Base-by-base conservation (phyloP, 2,797 vertebrate species). In the Takifugu ocellatus region DNA sequence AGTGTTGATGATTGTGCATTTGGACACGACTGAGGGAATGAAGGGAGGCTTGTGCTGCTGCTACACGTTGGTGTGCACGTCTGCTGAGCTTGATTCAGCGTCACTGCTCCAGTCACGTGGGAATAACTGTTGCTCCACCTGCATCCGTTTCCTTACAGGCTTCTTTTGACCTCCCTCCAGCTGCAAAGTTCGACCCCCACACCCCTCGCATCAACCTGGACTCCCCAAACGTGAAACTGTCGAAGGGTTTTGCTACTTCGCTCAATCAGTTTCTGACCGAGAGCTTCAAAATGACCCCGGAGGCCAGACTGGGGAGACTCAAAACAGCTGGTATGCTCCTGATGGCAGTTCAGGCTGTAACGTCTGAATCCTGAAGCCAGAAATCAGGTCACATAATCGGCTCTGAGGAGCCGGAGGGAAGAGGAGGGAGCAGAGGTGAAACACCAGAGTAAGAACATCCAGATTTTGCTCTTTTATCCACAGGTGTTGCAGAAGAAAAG, bases 141-240 rank as follows among this genome's bases (percentile, higher is more conserved):
- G 9, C 48, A 2, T 49, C 56, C 0, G 6, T 59, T 6, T 71
- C 11, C 42, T 56, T 26, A 17, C 66, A 93, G 92, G 54, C 60
- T 6, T 83, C 82, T 25, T 68, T 82, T 33, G 64, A 78, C 57
- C 55, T 91, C 47, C 92, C 92, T 4, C 25, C 33, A 14, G 78
- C 72, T 2, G 71, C 65, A 0, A 70, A 3, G n/a, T 85, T 84
- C 72, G 87, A 90, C 0, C 90, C 90, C 0, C 63, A 80, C 48
- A 3, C 43, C 2, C 91, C 92, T 31, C 83, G 77, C n/a, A 39
- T 91, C 61, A 87, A 2, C 61, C 49, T 92, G 60, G 86, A 91
- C 64, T 75, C 87, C 21, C 90, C 85, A 54, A 77, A 61, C 8
- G 50, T 90, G 56, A 49, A 56, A 0, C 70, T 79, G 2, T 31